Percentiles rank a stretch among this genome's conserved stretches.
Conservation (phyloP, 2,888 invertebrate species). For the Machimus atricapillus region DNA sequence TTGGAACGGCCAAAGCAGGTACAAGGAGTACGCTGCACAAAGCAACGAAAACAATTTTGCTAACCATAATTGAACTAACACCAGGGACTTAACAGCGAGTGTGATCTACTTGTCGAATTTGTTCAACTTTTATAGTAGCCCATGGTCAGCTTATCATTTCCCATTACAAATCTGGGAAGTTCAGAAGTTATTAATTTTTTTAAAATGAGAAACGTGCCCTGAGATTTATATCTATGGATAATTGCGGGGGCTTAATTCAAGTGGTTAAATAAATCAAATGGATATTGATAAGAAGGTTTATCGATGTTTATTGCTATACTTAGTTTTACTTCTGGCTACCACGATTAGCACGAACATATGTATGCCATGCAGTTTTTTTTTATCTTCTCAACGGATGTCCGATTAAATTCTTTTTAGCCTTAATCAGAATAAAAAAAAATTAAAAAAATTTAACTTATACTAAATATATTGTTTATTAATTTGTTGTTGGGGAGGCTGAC, state of each 20-base stretch:
- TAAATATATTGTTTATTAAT: too few species aligned
- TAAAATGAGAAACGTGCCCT: neutral
- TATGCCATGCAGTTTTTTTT: neutral
- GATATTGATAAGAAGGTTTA: neutral
- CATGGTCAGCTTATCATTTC: neutral
- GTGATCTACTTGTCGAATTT: neutral
- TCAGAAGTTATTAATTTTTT: neutral
- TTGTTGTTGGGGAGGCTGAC: too few species aligned
- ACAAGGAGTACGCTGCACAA: constrained; percentile 4
- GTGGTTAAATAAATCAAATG: neutral
- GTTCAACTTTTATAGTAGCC: neutral
- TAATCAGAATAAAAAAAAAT: too few species aligned
- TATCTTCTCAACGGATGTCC: neutral
- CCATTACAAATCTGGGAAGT: neutral
- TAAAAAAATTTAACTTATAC: too few species aligned
- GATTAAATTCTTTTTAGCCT: neutral
- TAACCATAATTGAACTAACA: neutral
- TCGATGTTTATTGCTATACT: neutral
- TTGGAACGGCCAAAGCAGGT: neutral
- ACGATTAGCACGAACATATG: neutral
- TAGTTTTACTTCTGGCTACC: neutral
- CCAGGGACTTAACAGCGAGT: neutral
- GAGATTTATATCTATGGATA: neutral
- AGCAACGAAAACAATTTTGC: constrained; percentile 2
- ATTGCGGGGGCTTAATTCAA: neutral